Base-by-base conservation (phyloP, 2,888 invertebrate species). In the Cosmia trapezina region DNA sequence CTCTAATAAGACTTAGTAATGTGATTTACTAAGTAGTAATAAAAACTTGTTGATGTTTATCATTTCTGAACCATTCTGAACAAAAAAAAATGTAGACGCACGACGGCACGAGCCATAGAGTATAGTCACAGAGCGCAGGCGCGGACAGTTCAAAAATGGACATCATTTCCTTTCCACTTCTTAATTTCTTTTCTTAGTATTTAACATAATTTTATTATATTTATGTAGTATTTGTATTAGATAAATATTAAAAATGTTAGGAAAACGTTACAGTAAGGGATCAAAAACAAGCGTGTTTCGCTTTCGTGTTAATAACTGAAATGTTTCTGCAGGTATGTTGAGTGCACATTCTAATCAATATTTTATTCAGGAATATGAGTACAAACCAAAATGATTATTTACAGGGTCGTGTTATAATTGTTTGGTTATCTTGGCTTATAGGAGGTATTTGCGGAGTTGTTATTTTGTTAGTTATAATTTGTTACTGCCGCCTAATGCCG, bases 401-500 rank as follows among this genome's bases (percentile, higher is more conserved):
- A 64, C 94, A 96, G 96, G 94, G 96, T 93, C 96, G 96, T 83
- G 93, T 95, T 93, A 94, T 95, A 95, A 93, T 95, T 93, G 92
- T 96, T 94, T 96, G 96, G 96, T 95, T 96, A 90, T 95, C 95
- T 91, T 96, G 96, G 96, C 94, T 96, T 92, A 91, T 95, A 83
- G 97, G 97, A 77, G 97, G 97, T 80, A 95, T 97, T 87, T 97
- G 97, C 88, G 97, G 97, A 88, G 97, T 97, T 88, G 92, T 97
- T 88, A 95, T 97, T 91, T 96, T 97, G 91, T 96, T 97, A 85
- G 94, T 97, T 90, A 94, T 97, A 89, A 95, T 97, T 88, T 97
- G 97, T 94, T 97, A 97, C 92, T 97, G 97, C 92, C 97, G 97
- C 96, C 96, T 97, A 91, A 97, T 97, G 97, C 97, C 97, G 87